A percentile compares a stretch with the other conserved stretches of the same genome.
Conservation (phyloP, 2,888 invertebrate species). For the Machimus atricapillus region DNA sequence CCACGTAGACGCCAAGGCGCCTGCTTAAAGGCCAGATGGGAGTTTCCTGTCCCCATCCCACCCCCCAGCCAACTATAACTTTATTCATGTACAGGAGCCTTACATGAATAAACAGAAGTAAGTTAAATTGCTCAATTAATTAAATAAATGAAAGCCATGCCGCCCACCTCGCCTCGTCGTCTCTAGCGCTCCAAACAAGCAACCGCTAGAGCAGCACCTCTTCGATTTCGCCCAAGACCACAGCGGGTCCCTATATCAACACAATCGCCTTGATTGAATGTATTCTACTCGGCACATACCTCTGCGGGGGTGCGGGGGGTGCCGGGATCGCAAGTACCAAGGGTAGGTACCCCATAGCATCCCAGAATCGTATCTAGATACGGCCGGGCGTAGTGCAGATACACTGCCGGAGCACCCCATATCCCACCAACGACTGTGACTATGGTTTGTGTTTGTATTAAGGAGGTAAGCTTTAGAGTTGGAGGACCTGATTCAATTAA, state of each 20-base stretch:
- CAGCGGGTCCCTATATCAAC: constrained; percentile 43
- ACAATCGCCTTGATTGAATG: constrained; percentile 45
- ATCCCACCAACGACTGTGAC: constrained; percentile 31
- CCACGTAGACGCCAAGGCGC: neutral
- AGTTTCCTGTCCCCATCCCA: neutral
- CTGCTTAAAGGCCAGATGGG: neutral
- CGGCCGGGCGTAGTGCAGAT: neutral
- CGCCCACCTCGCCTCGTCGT: neutral
- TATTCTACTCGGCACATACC: constrained; percentile 41
- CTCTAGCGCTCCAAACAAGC: neutral
- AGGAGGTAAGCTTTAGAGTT: constrained; percentile 37
- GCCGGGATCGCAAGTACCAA: neutral
- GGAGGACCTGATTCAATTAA: constrained; percentile 45
- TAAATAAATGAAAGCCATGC: constrained; percentile 45
- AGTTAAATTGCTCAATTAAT: constrained; percentile 48
- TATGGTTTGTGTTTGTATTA: constrained; percentile 39
- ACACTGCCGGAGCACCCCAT: neutral
- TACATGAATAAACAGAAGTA: constrained; percentile 45
- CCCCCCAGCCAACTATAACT: neutral
- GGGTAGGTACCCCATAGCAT: neutral
- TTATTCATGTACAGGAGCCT: constrained; percentile 26
- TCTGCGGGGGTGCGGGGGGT: neutral
- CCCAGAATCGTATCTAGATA: constrained; percentile 4
- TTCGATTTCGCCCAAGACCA: constrained; percentile 34
- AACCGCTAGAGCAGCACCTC: constrained; percentile 10